A percentile compares a stretch with the other conserved stretches of the same genome.
phyloP scores from a whole-genome alignment of 2,113 vertebrate species.

The Nestor notabilis region DNA sequence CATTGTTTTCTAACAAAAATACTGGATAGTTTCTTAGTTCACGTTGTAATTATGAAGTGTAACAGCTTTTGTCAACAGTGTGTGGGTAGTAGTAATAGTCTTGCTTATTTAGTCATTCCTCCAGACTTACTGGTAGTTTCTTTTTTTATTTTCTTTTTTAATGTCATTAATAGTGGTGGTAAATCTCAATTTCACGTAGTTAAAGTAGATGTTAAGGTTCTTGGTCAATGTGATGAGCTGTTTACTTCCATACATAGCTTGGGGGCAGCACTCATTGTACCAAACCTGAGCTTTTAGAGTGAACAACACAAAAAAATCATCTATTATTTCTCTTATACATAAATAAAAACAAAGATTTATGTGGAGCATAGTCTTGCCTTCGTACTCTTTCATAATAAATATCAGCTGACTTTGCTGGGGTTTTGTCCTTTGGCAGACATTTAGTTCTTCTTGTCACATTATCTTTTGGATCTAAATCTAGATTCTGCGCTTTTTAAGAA shows the following conservation, averaged over 20 bases:
- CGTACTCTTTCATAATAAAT: neutral
- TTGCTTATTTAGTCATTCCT: neutral
- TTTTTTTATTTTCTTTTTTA: neutral
- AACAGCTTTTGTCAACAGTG: neutral
- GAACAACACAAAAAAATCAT: neutral
- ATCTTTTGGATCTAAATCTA: neutral
- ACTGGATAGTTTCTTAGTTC: neutral
- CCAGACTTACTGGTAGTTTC: neutral
- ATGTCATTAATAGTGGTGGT: neutral
- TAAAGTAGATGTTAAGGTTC: neutral
- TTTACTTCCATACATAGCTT: accelerated
- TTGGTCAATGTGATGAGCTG: neutral
- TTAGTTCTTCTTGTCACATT: neutral
- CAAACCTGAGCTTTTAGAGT: neutral
- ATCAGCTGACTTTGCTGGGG: accelerated
- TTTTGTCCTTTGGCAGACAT: neutral
- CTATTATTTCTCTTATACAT: neutral
- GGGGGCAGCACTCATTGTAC: neutral
- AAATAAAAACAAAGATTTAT: neutral
- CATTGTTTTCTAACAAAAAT: neutral
- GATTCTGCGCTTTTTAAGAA: neutral
- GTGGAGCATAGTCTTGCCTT: neutral
- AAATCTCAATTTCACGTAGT: neutral
- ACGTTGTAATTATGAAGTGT: neutral
- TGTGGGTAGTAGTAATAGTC: neutral